Evolutionary conservation across 2,113 vertebrate genomes (phyloP).

Genomic region (Bos indicus): DNA sequence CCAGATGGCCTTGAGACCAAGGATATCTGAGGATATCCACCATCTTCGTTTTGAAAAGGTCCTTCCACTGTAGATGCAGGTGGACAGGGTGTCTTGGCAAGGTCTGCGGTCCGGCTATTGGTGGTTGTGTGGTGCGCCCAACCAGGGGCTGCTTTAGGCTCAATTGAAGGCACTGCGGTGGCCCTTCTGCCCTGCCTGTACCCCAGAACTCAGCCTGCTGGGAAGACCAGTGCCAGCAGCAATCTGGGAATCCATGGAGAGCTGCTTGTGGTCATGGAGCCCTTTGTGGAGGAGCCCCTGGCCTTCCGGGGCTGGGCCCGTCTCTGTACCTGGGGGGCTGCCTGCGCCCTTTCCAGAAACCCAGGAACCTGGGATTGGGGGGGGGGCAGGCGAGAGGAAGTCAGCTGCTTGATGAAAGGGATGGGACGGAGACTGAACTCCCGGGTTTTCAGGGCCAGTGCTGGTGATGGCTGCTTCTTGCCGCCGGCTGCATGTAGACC

Average conservation of each 20-base stretch:
- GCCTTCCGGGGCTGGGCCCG: not conserved
- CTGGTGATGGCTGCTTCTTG: not conserved
- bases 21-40: too few relatives aligned
- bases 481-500: fast-evolving
- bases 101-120: fast-evolving
- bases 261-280: too few relatives aligned
- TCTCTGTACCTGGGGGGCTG: not conserved
- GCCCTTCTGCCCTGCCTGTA: fast-evolving
- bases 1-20: not conserved
- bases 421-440: fast-evolving
- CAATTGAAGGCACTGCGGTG: fast-evolving
- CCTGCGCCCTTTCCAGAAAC: not conserved
- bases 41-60: not conserved
- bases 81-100: not conserved
- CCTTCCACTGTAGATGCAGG: not conserved
- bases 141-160: not conserved
- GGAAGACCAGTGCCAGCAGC: not conserved
- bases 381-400: too few relatives aligned
- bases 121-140: fast-evolving
- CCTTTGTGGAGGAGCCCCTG: not conserved
- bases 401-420: not conserved
- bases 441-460: not conserved
- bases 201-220: not conserved
- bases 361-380: fast-evolving
- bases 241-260: not conserved